Base-by-base conservation (phyloP, 2,113 vertebrate genomes). In the Macheiramphus alcinus region DNA sequence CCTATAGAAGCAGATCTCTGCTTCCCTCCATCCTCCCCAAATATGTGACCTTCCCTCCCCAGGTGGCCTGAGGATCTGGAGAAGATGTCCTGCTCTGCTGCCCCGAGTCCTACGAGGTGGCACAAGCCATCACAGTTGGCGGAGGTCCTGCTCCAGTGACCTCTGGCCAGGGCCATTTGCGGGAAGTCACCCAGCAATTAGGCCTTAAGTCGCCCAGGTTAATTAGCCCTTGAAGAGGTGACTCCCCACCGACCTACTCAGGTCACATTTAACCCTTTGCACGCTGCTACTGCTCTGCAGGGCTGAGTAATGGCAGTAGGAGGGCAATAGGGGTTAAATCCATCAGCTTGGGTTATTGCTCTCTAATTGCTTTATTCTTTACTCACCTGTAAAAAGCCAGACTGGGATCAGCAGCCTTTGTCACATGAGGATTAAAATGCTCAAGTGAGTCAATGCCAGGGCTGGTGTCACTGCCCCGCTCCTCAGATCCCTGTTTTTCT, bases 281-380 rank as follows among this genome's bases (percentile, higher is more conserved):
- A 20, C 4, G 9, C 40, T 26, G 52, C 40, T 17, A 8, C 47
- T 36, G 63, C 78, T 66, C 80, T 38, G 10, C 70, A 26, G 74
- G 50, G 53, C 59, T 12, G 20, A 42, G 47, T 13, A 40, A 12
- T 7, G 22, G 42, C 68, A 12, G 20, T 22, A 70, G 48, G 85
- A 43, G 52, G 23, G 56, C 43, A 53, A 3, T 1, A 19, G 43
- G 34, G 36, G 55, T 88, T 66, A 50, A 95, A 86, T 38, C 34
- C 53, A n/a, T n/a, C 0, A 1, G 8, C 34, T 25, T 2, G 18
- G 26, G 67, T 52, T 66, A 3, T 14, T 1, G 3, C 4, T 10
- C n/a, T 86, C 26, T 7, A 10, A 47, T 38, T 48, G 40, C 53
- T 94, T 68, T 45, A 11, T 32, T 68, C 59, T 42, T 40, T 27